These are phyloP conservation scores for Drosophila incognita DNA, from an alignment of 2,888 invertebrate genomes.

Conservation along the genomic window DNA sequence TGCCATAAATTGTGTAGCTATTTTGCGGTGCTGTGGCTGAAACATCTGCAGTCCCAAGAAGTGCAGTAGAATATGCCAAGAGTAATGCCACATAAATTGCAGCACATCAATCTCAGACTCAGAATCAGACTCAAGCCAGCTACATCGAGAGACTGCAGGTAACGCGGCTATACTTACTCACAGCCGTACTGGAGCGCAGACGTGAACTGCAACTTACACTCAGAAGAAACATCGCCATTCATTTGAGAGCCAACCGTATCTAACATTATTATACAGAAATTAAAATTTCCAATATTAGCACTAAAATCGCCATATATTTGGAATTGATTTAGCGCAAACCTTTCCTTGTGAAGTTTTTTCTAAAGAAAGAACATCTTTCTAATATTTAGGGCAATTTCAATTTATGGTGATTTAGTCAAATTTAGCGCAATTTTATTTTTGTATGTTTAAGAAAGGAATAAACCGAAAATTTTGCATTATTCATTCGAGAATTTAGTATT, in stretches of 20 bases:
- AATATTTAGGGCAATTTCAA: no score
- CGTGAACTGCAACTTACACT: constrained; percentile 44
- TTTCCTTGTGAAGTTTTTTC: no score
- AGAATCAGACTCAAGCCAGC: constrained; percentile 33
- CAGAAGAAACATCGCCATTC: background rate
- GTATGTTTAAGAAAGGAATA: no score
- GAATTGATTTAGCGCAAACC: no score
- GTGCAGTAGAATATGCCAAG: constrained; percentile 65
- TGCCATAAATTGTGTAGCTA: constrained; percentile 65
- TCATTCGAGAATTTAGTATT: no score
- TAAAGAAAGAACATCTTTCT: no score
- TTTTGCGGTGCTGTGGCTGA: constrained; percentile 44
- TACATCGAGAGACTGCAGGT: constrained; percentile 52
- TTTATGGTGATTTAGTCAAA: no score
- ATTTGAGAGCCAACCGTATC: background rate
- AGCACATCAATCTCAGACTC: constrained; percentile 68
- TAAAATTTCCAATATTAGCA: background rate
- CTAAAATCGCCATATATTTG: no score
- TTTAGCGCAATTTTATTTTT: no score
- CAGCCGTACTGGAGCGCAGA: constrained; percentile 36
- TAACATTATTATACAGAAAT: background rate
- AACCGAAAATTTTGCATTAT: no score
- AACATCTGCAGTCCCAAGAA: constrained; percentile 65
- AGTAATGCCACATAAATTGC: constrained; percentile 72
- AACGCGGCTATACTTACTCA: constrained; percentile 49